Conservation (phyloP, 2,797 vertebrate genomes). For the Danio jaintianensis region DNA sequence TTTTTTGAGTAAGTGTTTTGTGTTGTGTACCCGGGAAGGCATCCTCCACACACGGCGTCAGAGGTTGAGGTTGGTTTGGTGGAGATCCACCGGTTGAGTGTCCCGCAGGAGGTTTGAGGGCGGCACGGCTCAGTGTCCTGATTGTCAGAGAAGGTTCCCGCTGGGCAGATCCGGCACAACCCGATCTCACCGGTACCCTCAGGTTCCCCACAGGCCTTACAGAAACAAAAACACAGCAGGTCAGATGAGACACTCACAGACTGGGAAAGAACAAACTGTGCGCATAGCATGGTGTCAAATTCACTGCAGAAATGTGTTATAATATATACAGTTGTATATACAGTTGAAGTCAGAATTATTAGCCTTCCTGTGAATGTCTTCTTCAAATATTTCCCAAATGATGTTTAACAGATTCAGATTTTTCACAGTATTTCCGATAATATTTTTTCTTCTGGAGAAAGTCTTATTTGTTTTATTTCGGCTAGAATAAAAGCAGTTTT, state of each 20-base stretch:
- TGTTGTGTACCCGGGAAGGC: conserved; percentile 82
- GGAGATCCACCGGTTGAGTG: conserved; percentile 70
- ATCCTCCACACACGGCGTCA: conserved; percentile 84
- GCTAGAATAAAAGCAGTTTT: too few species aligned
- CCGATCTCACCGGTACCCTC: conserved; percentile 65
- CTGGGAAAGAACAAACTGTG: conserved; percentile 6
- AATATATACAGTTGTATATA: background rate
- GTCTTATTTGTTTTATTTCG: too few species aligned
- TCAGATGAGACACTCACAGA: conserved; percentile 13
- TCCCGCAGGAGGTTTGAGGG: conserved; percentile 77
- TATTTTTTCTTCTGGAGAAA: too few species aligned
- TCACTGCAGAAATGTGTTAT: background rate
- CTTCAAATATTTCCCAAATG: too few species aligned
- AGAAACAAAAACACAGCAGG: background rate
- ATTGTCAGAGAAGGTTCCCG: conserved; percentile 82
- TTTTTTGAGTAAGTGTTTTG: background rate
- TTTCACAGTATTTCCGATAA: too few species aligned
- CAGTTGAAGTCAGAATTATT: too few species aligned
- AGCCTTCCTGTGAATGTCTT: too few species aligned
- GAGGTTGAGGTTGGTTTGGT: conserved; percentile 70
- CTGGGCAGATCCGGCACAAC: conserved; percentile 79
- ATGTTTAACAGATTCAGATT: too few species aligned
- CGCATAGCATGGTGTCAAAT: background rate
- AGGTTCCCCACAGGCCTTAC: conserved; percentile 76
- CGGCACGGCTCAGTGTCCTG: conserved; percentile 74